Percentiles rank a stretch among this genome's conserved stretches.
Conservation (phyloP, 2,113 vertebrate species). For the Oncorhynchus gorbuscha region DNA sequence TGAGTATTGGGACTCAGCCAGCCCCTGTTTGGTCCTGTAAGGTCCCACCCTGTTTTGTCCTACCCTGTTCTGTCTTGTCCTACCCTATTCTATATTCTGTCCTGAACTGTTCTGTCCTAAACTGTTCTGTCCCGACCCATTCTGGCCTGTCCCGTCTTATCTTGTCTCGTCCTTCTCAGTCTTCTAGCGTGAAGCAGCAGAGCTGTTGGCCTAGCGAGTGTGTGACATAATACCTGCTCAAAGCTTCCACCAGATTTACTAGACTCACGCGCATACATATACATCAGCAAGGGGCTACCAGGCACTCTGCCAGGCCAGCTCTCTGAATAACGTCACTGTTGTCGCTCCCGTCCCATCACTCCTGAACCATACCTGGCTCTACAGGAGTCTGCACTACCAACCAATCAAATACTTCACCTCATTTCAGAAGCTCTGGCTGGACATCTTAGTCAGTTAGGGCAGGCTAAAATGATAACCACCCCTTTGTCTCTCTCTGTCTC, state of each 20-base stretch:
- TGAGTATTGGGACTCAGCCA: not conserved
- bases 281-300: constrained; percentile 18
- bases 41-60: not conserved
- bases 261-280: not conserved
- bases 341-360: not conserved
- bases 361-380: not conserved
- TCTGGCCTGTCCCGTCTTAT: too few relatives aligned
- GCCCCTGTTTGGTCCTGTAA: not conserved
- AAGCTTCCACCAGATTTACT: constrained; percentile 16
- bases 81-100: not conserved
- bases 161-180: not conserved
- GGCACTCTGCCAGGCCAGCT: constrained; percentile 25
- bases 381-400: constrained; percentile 18
- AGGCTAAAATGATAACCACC: constrained; percentile 63
- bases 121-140: too few relatives aligned
- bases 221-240: constrained; percentile 34
- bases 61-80: too few relatives aligned
- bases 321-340: not conserved
- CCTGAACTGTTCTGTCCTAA: not conserved
- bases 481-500: not conserved
- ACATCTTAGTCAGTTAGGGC: constrained; percentile 54
- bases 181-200: constrained; percentile 12
- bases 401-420: constrained; percentile 24
- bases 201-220: constrained; percentile 10
- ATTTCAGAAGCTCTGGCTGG: constrained; percentile 51